A percentile compares a stretch with the other conserved stretches of the same genome.
phyloP scores from a whole-genome alignment of 1,140 invertebrate genomes.

The Hormaphis cornu region DNA sequence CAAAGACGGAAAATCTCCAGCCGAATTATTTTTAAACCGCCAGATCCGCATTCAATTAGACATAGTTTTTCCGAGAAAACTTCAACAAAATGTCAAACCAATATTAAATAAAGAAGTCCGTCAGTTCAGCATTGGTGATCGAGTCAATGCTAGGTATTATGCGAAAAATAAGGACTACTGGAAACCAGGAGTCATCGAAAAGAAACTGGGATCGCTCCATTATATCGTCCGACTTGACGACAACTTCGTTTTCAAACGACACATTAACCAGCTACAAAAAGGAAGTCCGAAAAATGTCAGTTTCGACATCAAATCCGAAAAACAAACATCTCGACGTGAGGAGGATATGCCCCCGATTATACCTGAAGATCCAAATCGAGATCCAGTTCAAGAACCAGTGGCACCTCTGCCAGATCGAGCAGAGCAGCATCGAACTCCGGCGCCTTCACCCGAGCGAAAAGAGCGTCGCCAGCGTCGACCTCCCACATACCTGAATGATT shows the following conservation, averaged over 20 bases:
- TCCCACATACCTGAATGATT: not conserved
- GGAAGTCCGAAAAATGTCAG: not conserved
- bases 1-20: conserved; percentile 7
- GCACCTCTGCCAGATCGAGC: not conserved
- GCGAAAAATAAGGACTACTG: conserved; percentile 2
- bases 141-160: not conserved
- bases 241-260: conserved; percentile 35
- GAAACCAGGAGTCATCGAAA: conserved; percentile 30
- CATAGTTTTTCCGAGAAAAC: conserved; percentile 47
- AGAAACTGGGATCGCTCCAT: conserved; percentile 35
- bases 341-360: not conserved
- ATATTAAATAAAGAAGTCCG: not conserved
- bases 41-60: conserved; percentile 41
- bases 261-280: conserved; percentile 35
- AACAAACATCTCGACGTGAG: not conserved
- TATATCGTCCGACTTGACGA: conserved; percentile 35
- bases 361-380: not conserved
- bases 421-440: not conserved
- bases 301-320: not conserved
- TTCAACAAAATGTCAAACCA: conserved; percentile 40
- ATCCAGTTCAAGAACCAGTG: not conserved
- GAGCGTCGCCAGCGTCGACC: not conserved
- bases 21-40: conserved; percentile 43
- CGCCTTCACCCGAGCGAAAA: too few relatives aligned
- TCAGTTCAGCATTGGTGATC: not conserved